Conservation (phyloP, 2,113 vertebrate species). For the Oenanthe melanoleuca region DNA sequence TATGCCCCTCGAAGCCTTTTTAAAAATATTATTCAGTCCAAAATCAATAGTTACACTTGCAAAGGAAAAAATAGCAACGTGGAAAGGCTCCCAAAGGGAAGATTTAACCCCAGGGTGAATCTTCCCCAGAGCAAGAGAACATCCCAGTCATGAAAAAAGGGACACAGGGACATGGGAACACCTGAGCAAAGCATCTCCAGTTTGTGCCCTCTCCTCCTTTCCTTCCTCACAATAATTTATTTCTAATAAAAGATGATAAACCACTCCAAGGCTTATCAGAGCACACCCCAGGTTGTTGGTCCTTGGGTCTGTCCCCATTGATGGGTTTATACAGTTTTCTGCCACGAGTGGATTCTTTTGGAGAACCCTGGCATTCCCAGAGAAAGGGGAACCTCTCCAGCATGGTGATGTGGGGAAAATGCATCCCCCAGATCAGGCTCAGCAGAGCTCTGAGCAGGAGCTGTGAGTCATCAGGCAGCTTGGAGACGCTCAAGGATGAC, state of each 20-base stretch:
- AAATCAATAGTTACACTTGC: slow-evolving; percentile 45
- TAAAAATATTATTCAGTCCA: slow-evolving; percentile 28
- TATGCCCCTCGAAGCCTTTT: background rate
- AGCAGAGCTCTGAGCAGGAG: background rate
- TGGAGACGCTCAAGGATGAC: background rate
- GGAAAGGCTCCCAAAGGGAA: background rate
- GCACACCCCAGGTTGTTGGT: accelerated
- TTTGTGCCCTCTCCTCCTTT: background rate
- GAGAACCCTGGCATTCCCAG: background rate
- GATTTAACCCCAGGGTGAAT: background rate
- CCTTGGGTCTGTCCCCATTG: background rate
- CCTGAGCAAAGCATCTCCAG: background rate
- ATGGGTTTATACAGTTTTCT: background rate
- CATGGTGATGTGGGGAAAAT: accelerated
- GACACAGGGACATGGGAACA: accelerated
- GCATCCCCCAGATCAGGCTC: background rate
- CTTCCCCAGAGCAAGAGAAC: background rate
- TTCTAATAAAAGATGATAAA: background rate
- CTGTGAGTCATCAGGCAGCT: background rate
- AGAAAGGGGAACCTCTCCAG: background rate
- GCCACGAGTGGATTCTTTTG: background rate
- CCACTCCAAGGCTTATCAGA: background rate
- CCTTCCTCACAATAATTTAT: background rate
- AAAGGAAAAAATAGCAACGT: background rate
- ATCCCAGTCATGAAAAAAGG: background rate